Evolutionary conservation across 2,888 invertebrate genomes (phyloP).

Genomic region (Amiota minor): DNA sequence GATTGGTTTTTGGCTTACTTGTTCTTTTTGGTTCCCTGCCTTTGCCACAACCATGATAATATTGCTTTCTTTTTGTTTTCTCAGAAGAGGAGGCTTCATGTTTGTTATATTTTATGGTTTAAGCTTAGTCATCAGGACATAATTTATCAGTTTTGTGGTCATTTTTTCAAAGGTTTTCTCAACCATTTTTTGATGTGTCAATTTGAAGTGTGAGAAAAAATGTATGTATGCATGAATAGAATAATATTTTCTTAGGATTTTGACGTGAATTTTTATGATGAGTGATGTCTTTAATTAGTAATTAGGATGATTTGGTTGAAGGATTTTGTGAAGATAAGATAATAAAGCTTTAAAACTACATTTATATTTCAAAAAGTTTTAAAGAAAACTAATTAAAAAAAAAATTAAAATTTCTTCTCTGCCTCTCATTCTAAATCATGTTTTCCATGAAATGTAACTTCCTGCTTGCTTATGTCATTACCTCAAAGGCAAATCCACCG

Average conservation of each 20-base stretch:
- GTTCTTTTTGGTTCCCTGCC: slow-evolving; percentile 3
- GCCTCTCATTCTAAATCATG: too few species aligned
- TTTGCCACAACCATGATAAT: not conserved
- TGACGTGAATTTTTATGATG: slow-evolving; percentile 10
- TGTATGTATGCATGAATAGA: too few species aligned
- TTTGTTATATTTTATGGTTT: slow-evolving; percentile 34
- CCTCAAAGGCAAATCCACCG: too few species aligned
- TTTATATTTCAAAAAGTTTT: too few species aligned
- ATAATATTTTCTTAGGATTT: slow-evolving; percentile 4
- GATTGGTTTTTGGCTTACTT: slow-evolving; percentile 53
- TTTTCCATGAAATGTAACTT: too few species aligned
- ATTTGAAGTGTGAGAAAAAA: slow-evolving; percentile 66
- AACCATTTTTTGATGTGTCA: slow-evolving; percentile 56
- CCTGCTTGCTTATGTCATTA: too few species aligned
- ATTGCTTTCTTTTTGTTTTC: slow-evolving; percentile 26
- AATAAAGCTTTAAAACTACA: too few species aligned
- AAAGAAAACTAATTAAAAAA: too few species aligned
- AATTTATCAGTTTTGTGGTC: slow-evolving; percentile 60
- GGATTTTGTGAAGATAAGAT: not conserved
- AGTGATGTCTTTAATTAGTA: slow-evolving; percentile 17
- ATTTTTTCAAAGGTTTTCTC: slow-evolving; percentile 26
- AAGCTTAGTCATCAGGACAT: slow-evolving; percentile 65
- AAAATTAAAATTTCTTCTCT: too few species aligned
- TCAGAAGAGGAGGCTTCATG: slow-evolving; percentile 22
- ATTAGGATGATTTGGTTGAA: slow-evolving; percentile 11